Conservation (phyloP, 2,113 vertebrate species). For the Arvicanthis niloticus region DNA sequence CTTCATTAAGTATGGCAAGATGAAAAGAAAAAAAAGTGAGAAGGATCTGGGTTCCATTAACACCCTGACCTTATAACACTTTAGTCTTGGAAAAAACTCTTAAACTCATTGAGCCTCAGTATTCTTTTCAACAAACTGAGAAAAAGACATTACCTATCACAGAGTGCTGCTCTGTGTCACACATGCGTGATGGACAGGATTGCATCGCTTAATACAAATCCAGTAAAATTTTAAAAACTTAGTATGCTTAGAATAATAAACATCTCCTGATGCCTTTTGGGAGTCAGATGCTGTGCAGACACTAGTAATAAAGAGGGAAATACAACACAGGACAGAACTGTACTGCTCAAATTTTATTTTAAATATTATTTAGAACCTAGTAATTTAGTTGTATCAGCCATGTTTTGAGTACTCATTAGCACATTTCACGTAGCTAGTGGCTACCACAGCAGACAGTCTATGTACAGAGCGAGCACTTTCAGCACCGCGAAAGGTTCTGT, state of each 20-base stretch:
- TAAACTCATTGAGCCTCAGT: neutral
- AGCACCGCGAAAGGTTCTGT: neutral
- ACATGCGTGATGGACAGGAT: constrained; percentile 14
- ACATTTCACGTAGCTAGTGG: neutral
- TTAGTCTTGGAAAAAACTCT: neutral
- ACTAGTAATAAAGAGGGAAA: neutral
- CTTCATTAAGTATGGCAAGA: neutral
- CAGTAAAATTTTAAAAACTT: neutral
- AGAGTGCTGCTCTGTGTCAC: neutral
- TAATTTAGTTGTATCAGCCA: neutral
- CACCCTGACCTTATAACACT: neutral
- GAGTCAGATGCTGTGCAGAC: neutral
- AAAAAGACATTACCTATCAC: neutral
- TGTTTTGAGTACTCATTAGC: neutral
- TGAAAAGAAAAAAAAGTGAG: neutral
- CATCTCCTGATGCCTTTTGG: neutral
- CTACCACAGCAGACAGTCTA: neutral
- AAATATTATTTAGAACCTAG: constrained; percentile 23
- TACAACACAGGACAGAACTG: neutral
- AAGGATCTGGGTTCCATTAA: neutral
- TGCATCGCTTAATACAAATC: neutral
- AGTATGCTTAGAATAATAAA: constrained; percentile 55
- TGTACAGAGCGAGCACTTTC: neutral
- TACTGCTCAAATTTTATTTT: constrained; percentile 34
- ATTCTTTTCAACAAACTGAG: constrained; percentile 48